phyloP scores from a whole-genome alignment of 2,797 vertebrate species.

The Enteromius viviparus region DNA sequence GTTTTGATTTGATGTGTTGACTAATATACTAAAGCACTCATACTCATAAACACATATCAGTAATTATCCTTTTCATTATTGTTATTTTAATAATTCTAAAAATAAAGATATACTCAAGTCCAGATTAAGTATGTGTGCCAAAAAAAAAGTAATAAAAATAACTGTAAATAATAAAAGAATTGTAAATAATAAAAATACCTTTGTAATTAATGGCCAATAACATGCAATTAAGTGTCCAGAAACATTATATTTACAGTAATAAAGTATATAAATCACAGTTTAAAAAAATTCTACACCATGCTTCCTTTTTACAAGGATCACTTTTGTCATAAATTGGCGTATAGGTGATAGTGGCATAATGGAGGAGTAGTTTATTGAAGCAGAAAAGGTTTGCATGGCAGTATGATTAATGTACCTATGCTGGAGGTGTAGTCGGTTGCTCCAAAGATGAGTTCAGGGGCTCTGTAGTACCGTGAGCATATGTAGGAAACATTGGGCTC shows the following conservation, averaged over 20 bases:
- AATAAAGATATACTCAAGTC: neutral
- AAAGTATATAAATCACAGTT: neutral
- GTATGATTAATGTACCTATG: slow-evolving; percentile 85
- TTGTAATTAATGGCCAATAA: neutral
- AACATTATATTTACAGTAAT: neutral
- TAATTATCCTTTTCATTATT: neutral
- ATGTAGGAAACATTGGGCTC: slow-evolving; percentile 99
- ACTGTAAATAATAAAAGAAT: too few species aligned
- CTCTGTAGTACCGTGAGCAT: slow-evolving; percentile 99
- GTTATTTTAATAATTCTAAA: neutral
- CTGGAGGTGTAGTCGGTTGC: slow-evolving; percentile 99
- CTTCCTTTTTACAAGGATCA: neutral
- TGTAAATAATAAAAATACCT: neutral
- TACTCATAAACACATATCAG: neutral
- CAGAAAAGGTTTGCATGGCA: neutral
- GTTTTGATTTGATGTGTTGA: neutral
- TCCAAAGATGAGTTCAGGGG: slow-evolving; percentile 98
- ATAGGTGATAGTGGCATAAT: neutral
- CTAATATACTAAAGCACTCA: neutral
- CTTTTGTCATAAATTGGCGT: neutral
- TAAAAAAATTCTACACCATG: neutral
- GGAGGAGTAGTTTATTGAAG: slow-evolving; percentile 14
- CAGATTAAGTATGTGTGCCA: neutral
- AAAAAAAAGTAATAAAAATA: neutral
- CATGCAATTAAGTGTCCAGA: neutral